A percentile compares a stretch with the other conserved stretches of the same genome.
These are phyloP conservation scores for Erethizon dorsatum DNA, from an alignment of 2,797 vertebrate species.

Conservation along the genomic window DNA sequence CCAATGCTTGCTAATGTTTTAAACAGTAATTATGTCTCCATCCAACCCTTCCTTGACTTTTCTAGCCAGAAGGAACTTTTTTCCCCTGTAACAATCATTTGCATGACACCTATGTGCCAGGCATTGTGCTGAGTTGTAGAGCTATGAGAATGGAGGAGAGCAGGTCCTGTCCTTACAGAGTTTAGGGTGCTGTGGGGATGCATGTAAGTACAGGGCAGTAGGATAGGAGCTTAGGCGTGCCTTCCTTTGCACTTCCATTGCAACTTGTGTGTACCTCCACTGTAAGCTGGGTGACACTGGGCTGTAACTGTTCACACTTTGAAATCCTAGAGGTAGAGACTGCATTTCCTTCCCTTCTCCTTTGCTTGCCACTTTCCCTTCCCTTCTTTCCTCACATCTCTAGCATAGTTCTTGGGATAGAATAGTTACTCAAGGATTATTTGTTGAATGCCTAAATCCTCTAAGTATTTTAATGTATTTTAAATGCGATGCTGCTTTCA, in stretches of 20 bases:
- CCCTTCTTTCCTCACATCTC: background rate
- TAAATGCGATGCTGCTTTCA: background rate
- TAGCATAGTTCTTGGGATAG: background rate
- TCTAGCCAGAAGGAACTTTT: background rate
- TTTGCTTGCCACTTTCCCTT: background rate
- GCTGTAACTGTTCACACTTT: background rate
- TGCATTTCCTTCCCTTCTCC: background rate
- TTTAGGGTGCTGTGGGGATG: background rate
- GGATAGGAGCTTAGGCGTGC: background rate
- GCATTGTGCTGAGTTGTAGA: background rate
- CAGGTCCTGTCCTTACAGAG: background rate
- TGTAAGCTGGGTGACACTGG: background rate
- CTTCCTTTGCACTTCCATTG: background rate
- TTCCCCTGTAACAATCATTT: background rate
- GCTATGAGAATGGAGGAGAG: background rate
- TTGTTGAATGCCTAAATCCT: background rate
- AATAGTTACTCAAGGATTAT: slow-evolving; percentile 20
- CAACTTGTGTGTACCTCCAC: background rate
- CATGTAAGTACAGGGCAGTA: background rate
- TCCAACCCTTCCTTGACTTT: background rate
- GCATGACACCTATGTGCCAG: background rate
- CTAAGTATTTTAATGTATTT: slow-evolving; percentile 55
- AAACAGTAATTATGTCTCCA: background rate
- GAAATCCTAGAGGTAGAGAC: background rate
- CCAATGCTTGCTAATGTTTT: background rate